Conservation (phyloP, 2,888 invertebrate species). For the Oscheius myriophilus region DNA sequence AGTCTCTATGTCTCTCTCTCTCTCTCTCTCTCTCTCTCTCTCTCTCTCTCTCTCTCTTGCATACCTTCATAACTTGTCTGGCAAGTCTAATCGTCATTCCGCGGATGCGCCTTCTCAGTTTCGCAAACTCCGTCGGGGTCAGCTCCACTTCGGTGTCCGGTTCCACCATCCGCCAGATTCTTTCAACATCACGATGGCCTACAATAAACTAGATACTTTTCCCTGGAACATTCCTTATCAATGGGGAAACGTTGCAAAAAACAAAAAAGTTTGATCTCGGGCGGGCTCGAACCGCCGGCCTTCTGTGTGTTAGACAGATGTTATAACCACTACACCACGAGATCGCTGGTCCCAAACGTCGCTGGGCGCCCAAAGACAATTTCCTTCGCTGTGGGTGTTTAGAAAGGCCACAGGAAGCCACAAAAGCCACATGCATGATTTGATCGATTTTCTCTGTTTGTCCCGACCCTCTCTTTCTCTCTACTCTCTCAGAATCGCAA, state of each 20-base stretch:
- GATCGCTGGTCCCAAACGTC: constrained; percentile 9
- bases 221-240: not conserved
- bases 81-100: constrained; percentile 69
- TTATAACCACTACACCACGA: constrained; percentile 53
- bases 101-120: constrained; percentile 62
- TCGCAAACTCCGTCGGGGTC: constrained; percentile 63
- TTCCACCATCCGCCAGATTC: constrained; percentile 66
- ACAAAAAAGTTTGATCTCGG: constrained; percentile 42
- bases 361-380: not conserved
- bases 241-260: not conserved
- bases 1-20: not conserved
- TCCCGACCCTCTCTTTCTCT: too few relatives aligned
- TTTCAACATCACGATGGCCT: constrained; percentile 64
- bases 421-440: too few relatives aligned
- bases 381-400: not conserved
- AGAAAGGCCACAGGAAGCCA: not conserved
- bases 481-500: too few relatives aligned
- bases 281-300: constrained; percentile 58
- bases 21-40: not conserved
- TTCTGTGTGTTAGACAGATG: constrained; percentile 60
- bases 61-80: constrained; percentile 68
- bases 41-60: not conserved
- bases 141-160: constrained; percentile 55
- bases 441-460: too few relatives aligned
- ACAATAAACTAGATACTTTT: not conserved